phyloP scores from a whole-genome alignment of 2,113 vertebrate genomes.

The Agapornis roseicollis region DNA sequence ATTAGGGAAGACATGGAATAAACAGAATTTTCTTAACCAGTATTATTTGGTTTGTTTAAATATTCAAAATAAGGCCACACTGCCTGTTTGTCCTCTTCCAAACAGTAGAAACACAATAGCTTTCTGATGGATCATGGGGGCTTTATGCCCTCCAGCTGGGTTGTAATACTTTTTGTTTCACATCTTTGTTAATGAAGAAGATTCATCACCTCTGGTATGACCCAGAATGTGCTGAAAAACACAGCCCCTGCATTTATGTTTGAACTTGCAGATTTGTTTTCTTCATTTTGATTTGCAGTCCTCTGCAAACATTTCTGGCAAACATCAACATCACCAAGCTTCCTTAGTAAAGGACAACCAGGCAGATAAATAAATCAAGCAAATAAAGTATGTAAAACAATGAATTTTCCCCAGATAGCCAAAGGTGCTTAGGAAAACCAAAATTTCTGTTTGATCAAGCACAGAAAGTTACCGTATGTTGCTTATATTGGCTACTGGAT shows the following conservation, averaged over 20 bases:
- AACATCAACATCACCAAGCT: not conserved
- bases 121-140: not conserved
- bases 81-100: not conserved
- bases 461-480: not conserved
- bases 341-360: not conserved
- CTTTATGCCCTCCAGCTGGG: not conserved
- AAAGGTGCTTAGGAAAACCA: not conserved
- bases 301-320: not conserved
- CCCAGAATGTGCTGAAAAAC: not conserved
- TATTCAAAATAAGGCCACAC: not conserved
- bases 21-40: not conserved
- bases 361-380: not conserved
- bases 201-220: not conserved
- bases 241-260: not conserved
- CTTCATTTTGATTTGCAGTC: not conserved
- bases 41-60: not conserved
- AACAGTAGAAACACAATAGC: not conserved
- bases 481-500: not conserved
- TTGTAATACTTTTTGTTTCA: not conserved
- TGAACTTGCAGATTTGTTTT: not conserved
- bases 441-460: not conserved
- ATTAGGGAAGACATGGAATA: not conserved
- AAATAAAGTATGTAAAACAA: not conserved
- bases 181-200: not conserved
- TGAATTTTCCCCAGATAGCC: not conserved